Base-by-base conservation (phyloP, 2,797 vertebrate species). In the Diceros bicornis region DNA sequence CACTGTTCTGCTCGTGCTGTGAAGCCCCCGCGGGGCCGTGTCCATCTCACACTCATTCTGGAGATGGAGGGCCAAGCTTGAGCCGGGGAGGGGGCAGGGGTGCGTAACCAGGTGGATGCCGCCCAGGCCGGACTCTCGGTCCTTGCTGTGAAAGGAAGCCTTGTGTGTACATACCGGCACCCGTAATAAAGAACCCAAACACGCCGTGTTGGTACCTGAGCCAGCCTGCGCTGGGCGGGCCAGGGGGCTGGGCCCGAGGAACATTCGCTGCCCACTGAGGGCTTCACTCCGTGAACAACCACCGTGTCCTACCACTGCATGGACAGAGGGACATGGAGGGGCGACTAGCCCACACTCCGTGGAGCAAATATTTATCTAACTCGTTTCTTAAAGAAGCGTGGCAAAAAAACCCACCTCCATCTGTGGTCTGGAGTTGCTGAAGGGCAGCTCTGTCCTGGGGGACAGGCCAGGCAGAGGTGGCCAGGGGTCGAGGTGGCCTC, bases 221-320 rank as follows among this genome's bases (percentile, higher is more conserved):
- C n/a, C 5, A 1, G 25, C 6, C 25, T 41, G 27, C 0, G 0
- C 69, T 0, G 12, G 37, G n/a, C 2, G 0, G 52, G 34, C n/a
- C 13, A 10, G 50, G 77, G 17, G 47, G 12, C 32, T 3, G 61
- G 41, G 61, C 4, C 2, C 14, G 14, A 13, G 50, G 50, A 52
- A 52, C 14, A 11, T 9, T 9, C 6, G 14, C 61, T 21, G 7
- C 12, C 16, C 18, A 1, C 87, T 1, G 50, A 4, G 47, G 29
- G 62, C 47, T 44, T 52, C n/a, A 18, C 50, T 20, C 34, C 0
- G 1, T 32, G 89, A 11, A 3, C 21, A 57, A 4, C 1, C 6
- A 9, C 77, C 1, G 3, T 18, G 52, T 27, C 20, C 4, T 1
- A 16, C 4, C 0, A 2, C n/a, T 16, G n/a, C 34, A 1, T 2